These are phyloP conservation scores for Drosophila mayri DNA, from an alignment of 1,140 invertebrate species.

Conservation along the genomic window DNA sequence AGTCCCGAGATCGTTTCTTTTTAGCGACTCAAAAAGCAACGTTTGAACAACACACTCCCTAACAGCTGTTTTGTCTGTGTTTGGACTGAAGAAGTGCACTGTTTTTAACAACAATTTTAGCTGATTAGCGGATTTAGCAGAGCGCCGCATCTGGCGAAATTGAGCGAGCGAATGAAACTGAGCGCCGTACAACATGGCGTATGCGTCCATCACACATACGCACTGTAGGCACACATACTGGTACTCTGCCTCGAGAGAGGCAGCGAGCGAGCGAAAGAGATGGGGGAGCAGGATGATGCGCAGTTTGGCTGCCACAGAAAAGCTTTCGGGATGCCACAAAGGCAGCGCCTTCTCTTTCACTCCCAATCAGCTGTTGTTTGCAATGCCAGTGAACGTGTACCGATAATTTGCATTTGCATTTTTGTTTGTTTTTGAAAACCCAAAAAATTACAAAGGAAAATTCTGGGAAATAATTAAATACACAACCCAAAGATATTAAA, in stretches of 20 bases:
- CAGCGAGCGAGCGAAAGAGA: constrained; percentile 2
- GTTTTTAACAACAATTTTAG: constrained; percentile 34
- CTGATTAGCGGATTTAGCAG: constrained; percentile 35
- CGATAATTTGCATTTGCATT: background rate
- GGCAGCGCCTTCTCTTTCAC: constrained; percentile 16
- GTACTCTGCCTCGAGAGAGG: constrained; percentile 1
- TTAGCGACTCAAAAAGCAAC: constrained; percentile 44
- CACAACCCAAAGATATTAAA: background rate
- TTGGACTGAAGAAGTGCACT: constrained; percentile 27
- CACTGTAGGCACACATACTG: constrained; percentile 33
- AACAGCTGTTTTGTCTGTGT: constrained; percentile 35
- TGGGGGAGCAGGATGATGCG: constrained; percentile 27
- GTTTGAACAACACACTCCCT: constrained; percentile 31
- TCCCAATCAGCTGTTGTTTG: constrained; percentile 35
- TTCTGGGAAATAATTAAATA: background rate
- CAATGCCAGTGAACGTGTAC: constrained; percentile 9
- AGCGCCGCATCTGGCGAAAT: constrained; percentile 50
- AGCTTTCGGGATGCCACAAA: constrained; percentile 36
- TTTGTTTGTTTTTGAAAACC: constrained; percentile 1
- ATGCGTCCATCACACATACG: constrained; percentile 57
- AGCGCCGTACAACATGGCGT: constrained; percentile 66
- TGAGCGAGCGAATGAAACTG: constrained; percentile 69
- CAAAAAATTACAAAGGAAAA: background rate
- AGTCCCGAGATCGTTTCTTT: constrained; percentile 11
- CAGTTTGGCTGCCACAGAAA: constrained; percentile 18